Evolutionary conservation across 2,113 vertebrate species (phyloP), one percentile per base, ranked within the genome.

Genomic region (Ophiodon elongatus): DNA sequence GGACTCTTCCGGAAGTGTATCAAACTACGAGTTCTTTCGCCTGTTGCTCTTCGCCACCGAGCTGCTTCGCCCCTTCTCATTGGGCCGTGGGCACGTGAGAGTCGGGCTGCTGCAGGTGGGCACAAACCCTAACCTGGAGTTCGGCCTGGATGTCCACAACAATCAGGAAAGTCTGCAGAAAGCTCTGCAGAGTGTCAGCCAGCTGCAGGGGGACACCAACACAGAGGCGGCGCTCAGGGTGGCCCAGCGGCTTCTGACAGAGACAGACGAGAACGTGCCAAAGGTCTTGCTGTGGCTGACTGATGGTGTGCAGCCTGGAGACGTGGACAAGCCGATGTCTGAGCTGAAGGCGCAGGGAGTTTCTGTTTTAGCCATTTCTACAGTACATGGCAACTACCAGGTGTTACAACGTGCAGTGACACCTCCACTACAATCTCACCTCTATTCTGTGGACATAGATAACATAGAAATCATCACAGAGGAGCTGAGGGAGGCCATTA

Each of bases 201-300:
- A 97, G 91, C 96, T 95, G 6, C 96, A 96, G 91, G 98, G 98
- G 0, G 96, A 98, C 91, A 98, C 97, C 39, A 97, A 98, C 92
- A 98, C 97, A 0, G 96, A 95, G 72, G 85, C 74, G 4, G 97
- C 97, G 0, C 91, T 98, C 39, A 50, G 87, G 2, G 90, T 93
- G 0, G 96, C 96, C 77, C 94, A 86, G 87, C 83, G 90, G 9
- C 92, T 96, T 41, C 86, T 90, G 93, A 92, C 73, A 0, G 62
- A 85, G 19, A 74, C 45, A 0, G 93, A 95, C 10, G 72, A 83
- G 0, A 90, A 85, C 0, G 94, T 96, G 17, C 97, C 97, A 77
- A 97, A 96, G 88, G 94, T 98, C 0, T 85, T 98, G 88, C 92
- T 99, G 57, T 99, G 98, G 98, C 93, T 99, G 88, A 98, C 97